phyloP scores from a whole-genome alignment of 2,888 invertebrate species.

The Oxyscelio sp. region DNA sequence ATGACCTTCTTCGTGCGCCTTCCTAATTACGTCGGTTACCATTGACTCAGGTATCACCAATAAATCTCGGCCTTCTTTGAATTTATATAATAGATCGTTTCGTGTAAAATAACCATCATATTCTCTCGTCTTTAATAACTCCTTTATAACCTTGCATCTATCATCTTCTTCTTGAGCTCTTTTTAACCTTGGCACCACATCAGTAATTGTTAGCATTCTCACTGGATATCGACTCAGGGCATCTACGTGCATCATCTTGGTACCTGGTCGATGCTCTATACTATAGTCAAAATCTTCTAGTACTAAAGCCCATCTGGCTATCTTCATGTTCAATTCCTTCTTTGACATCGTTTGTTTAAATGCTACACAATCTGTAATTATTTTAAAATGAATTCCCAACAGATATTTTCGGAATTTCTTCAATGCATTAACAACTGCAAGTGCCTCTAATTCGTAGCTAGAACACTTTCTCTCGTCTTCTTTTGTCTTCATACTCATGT shows the following conservation, averaged over 20 bases:
- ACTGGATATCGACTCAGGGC: conserved; percentile 41
- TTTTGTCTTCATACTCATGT: conserved; percentile 63
- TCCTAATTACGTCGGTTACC: conserved; percentile 35
- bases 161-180: conserved; percentile 43
- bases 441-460: conserved; percentile 77
- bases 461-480: conserved; percentile 73
- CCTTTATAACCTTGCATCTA: conserved; percentile 4
- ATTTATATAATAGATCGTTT: conserved; percentile 30
- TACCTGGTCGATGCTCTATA: conserved; percentile 4
- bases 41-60: conserved; percentile 33
- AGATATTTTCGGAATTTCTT: conserved; percentile 70
- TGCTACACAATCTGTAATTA: conserved; percentile 61
- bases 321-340: conserved; percentile 26
- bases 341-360: conserved; percentile 61
- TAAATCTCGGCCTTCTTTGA: conserved; percentile 27
- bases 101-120: conserved; percentile 23
- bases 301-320: conserved; percentile 58
- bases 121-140: conserved; percentile 16
- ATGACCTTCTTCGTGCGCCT: conserved; percentile 7
- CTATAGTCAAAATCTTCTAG: conserved; percentile 48
- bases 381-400: conserved; percentile 54
- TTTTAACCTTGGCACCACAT: neutral
- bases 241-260: conserved; percentile 36
- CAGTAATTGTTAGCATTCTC: neutral
- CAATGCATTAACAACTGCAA: conserved; percentile 75